Base-by-base conservation (phyloP, 1,140 invertebrate species). In the Drosophila quadrilineata region DNA sequence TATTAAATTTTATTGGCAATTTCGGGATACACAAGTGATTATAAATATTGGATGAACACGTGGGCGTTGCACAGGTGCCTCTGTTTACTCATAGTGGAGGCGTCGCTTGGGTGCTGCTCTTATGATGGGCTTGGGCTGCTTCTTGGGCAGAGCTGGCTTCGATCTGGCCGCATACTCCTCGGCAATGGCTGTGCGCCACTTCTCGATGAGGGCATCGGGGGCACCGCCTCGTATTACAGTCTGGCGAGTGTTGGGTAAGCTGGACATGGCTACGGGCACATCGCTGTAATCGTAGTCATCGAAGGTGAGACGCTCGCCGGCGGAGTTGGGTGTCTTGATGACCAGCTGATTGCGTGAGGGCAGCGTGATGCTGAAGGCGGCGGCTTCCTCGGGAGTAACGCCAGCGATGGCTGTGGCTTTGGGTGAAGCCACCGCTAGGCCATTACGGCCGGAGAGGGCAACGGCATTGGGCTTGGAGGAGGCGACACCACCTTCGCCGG, bases 371-470 rank as follows among this genome's bases (percentile, higher is more conserved):
- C 88, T 88, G 9, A 89, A 88, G 1, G 84, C 76, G 5, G 91
- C 91, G 0, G 91, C 90, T 52, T 90, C 88, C 33, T 91, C 89
- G 3, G 93, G 92, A 4, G 92, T 90, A 3, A 94, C 90, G 1
- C 94, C 94, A 6, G 94, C 93, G 6, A 95, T 94, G 8, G 94
- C 94, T 0, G 94, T 94, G 12, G 91, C 94, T 1, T 94, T 90
- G 2, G 94, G 94, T 6, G 92, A 90, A 0, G 93, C 92, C 0
- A 95, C 90, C 1, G 94, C 93, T 6, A 94, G 86, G 0, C 94
- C 94, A 22, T 92, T 92, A 0, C 92, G 91, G 0, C 93, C 93
- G 0, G 93, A 93, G 0, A 95, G 91, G 0, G 94, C 94, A 2
- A 93, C 93, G 0, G 91, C 94, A 24, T 93, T 89, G 0, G 94